Evolutionary conservation across 2,797 vertebrate species (phyloP), one percentile per base, ranked within the genome.

Genomic region (Gallinago solitaria): DNA sequence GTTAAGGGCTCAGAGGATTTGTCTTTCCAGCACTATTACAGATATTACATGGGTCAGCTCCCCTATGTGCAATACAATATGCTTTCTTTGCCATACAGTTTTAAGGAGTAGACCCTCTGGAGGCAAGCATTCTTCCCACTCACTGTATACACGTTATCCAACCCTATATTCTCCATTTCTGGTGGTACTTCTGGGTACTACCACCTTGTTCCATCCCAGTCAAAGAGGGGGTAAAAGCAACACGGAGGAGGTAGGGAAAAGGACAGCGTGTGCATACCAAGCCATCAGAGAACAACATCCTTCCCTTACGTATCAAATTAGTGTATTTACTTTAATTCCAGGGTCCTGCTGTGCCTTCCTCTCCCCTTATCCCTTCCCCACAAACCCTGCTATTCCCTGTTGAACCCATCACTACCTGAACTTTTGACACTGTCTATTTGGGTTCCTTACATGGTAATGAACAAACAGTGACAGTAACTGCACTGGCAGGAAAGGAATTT

Each of bases 401-500:
- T 81, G 61, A 87, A 86, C 14, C 32, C 37, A 39, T 65, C 30
- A 21, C 13, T 53, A 71, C 57, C 73, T 86, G 90, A 96, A 95
- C 83, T 94, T 96, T 76, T 81, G 93, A 93, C 91, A 61, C 71
- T 4, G 24, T 5, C 63, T 93, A 9, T 51, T 81, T 67, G 54
- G n/a, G 45, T 90, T 95, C 83, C 87, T 78, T 27, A 68, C 3
- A 12, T 39, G 15, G 61, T 54, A 68, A 78, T 71, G 53, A 83
- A 37, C 76, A 94, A 89, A 70, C 27, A 82, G 47, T 45, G 65
- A 80, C 84, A 81, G 50, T 63, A 85, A 78, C 64, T 67, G 77
- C 35, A 65, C 51, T 35, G 35, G 24, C 87, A 95, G 78, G 91
- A 97, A 95, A 75, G 70, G 43, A 39, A 65, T 77, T 83, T 18